Evolutionary conservation across 2,797 vertebrate species (phyloP), one percentile per base, ranked within the genome.

Genomic region (Gymnothorax javanicus): DNA sequence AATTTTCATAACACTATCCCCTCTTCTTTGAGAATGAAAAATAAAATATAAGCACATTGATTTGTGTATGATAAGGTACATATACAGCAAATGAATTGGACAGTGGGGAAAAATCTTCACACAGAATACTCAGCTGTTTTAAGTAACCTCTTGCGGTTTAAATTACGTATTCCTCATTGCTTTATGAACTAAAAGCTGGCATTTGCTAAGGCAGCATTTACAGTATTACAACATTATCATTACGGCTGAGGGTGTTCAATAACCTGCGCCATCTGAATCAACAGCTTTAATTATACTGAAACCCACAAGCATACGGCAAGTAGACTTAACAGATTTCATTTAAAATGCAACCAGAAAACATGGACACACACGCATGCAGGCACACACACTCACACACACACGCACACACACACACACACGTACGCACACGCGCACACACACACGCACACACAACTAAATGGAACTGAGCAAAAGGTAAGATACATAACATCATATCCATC

Each of bases 231-330:
- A 17, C 83, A 23, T 75, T 75, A 75, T 83, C 83, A 87, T 85
- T 85, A 84, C 56, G n/a, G 75, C 86, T 73, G 84, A 77, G 82
- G 77, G 57, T 89, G 86, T 58, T 64, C 59, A 64, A 75, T 83
- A 86, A 77, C 57, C 20, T 59, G 7, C 52, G 43, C 82, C 33
- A 50, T 86, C 83, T 89, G 64, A 27, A 87, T 81, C 62, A 79
- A 84, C 50, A 13, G 56, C 50, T 79, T 52, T n/a, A 15, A 52
- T 62, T 43, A 82, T 67, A 57, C 56, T 52, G 56, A 79, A 71
- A 43, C 43, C 56, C 62, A 54, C 50, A 23, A 5, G 52, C 56
- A 56, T 15, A 81, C 0, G 50, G 50, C n/a, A 56, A 50, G 56
- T 56, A 54, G 43, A 56, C 77, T 54, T 52, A 11, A 81, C 43